Conservation (phyloP, 1,140 invertebrate species). For the Bilobella aurantiaca region DNA sequence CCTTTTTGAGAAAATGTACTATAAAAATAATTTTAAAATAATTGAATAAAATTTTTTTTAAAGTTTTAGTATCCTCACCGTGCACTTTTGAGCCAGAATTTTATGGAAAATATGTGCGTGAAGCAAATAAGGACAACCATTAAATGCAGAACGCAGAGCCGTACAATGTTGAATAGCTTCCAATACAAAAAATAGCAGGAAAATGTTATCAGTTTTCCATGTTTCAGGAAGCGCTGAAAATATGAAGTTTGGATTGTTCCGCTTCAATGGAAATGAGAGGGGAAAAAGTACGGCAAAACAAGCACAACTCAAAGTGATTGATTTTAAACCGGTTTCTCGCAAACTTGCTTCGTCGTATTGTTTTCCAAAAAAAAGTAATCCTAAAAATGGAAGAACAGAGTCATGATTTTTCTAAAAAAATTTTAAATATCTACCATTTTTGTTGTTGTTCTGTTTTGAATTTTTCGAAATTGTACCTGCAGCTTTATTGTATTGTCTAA, state of each 20-base stretch:
- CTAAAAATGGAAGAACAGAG: neutral
- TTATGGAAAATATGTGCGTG: neutral
- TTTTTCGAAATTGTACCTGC: no score
- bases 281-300: neutral
- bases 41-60: neutral
- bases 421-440: no score
- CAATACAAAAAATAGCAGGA: neutral
- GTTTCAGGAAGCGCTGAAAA: neutral
- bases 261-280: neutral
- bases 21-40: neutral
- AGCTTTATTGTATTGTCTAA: no score
- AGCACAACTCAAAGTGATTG: neutral
- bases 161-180: neutral
- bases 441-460: no score
- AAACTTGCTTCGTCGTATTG: neutral
- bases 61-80: neutral
- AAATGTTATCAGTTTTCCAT: neutral
- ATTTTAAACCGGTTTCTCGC: neutral
- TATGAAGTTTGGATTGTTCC: neutral
- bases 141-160: neutral
- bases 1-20: neutral
- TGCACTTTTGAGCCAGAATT: neutral
- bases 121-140: neutral
- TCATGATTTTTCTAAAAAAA: neutral
- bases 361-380: neutral